Percentiles rank a stretch among this genome's conserved stretches.
Evolutionary conservation across 2,888 invertebrate genomes (phyloP).

Genomic region (Rapana venosa): DNA sequence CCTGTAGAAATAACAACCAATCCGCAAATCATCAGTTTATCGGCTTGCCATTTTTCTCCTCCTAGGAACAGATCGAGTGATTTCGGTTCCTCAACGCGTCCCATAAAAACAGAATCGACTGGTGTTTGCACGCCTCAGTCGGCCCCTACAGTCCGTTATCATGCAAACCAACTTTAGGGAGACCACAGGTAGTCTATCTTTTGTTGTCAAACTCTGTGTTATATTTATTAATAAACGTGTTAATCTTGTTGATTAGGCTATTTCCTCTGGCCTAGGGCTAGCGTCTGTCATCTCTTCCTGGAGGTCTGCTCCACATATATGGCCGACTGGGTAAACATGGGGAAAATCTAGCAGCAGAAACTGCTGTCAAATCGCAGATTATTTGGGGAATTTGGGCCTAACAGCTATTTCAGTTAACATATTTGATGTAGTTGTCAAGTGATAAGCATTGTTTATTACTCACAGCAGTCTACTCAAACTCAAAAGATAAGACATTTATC

Average conservation of each 20-base stretch:
- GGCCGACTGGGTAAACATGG: too few relatives aligned
- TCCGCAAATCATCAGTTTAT: constrained; percentile 65
- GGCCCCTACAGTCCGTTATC: constrained; percentile 53
- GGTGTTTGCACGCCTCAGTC: constrained; percentile 54
- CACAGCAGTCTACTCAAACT: too few relatives aligned
- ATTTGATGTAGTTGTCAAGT: too few relatives aligned
- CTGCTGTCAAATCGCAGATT: too few relatives aligned
- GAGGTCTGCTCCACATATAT: too few relatives aligned
- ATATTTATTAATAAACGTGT: neutral
- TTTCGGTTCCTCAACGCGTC: constrained; percentile 48
- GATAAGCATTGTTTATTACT: too few relatives aligned
- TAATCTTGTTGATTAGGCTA: neutral
- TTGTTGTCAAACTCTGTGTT: neutral
- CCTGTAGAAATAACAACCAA: constrained; percentile 55
- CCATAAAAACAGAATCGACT: constrained; percentile 50
- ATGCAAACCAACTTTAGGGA: constrained; percentile 57
- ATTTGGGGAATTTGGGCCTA: too few relatives aligned
- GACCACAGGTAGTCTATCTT: constrained; percentile 62
- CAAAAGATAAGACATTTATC: too few relatives aligned
- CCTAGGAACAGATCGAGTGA: constrained; percentile 54
- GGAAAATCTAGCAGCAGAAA: too few relatives aligned
- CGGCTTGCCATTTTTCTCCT: constrained; percentile 60
- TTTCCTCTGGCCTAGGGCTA: neutral
- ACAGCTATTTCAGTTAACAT: too few relatives aligned
- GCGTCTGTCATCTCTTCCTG: too few relatives aligned